These are phyloP conservation scores for Cynoglossus semilaevis DNA, from an alignment of 2,113 vertebrate species.

Conservation along the genomic window DNA sequence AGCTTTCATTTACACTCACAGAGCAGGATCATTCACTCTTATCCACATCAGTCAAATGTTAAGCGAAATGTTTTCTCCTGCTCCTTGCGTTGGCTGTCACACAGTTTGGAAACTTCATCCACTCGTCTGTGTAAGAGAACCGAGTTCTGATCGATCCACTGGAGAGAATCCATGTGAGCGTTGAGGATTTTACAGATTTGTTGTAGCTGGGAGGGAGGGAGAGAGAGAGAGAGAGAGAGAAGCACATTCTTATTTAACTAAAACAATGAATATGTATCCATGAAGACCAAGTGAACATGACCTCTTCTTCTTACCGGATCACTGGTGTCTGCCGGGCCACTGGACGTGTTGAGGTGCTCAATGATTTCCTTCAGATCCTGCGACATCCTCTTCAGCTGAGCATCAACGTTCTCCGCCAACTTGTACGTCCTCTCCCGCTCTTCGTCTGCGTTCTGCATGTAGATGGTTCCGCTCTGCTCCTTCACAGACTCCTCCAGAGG, in stretches of 20 bases:
- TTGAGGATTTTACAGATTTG: conserved; percentile 98
- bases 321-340: conserved; percentile 78
- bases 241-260: not conserved
- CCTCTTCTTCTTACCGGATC: conserved; percentile 77
- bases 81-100: conserved; percentile 90
- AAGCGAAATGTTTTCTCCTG: conserved; percentile 91
- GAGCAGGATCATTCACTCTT: too few species aligned
- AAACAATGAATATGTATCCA: not conserved
- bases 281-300: accelerated
- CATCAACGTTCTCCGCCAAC: conserved; percentile 88
- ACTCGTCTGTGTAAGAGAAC: conserved; percentile 91
- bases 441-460: conserved; percentile 95
- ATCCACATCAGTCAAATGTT: conserved; percentile 76
- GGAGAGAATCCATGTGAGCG: conserved; percentile 96
- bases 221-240: not conserved
- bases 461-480: conserved; percentile 94
- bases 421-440: conserved; percentile 94
- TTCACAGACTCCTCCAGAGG: conserved; percentile 93
- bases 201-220: conserved; percentile 77
- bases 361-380: conserved; percentile 92
- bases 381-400: conserved; percentile 87
- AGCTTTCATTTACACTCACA: too few species aligned
- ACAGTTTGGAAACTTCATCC: conserved; percentile 90
- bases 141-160: conserved; percentile 97
- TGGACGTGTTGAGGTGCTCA: conserved; percentile 85